Base-by-base conservation (phyloP, 2,888 invertebrate species). In the Pachymerium ferrugineum region DNA sequence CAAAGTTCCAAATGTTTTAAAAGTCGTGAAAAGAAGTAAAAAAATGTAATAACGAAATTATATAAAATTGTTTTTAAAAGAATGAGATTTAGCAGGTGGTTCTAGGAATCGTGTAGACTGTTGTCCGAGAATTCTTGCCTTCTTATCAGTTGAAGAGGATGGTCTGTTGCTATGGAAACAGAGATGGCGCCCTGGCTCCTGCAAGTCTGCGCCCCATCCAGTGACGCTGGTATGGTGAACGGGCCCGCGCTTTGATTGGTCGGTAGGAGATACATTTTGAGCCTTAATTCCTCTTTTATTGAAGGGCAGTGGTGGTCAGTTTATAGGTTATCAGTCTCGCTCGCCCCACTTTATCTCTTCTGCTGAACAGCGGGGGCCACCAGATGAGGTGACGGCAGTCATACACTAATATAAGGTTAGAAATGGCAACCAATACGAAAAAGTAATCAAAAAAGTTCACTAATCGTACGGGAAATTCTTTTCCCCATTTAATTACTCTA, bases 281-380 rank as follows among this genome's bases (percentile, higher is more conserved):
- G 54, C 47, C 54, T 54, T 72, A 54, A 72, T 54, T 72, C 54
- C 72, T 54, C 54, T 54, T 72, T 72, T 72, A 54, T 54, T 72
- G 47, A 31, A 33, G 72, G 72, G 72, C 72, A 72, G 72, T 47
- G 54, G 47, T 54, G 72, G 72, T 72, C 72, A 72, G 47, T 72
- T 72, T 72, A 47, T 72, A 54, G 72, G 72, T 72, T 72, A 72
- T 72, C 72, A 71, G 71, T 38, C 28, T 38, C 33, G 28, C 71
- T 71, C 38, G 33, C 71, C 35, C 35, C 31, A 38, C 35, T 71
- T 71, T 71, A 71, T 71, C 71, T 71, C 71, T 35, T 35, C 35
- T 33, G 33, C 71, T 38, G 71, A 71, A 28, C 33, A 28, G 71
- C 38, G 33, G 71, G 70, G 70, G 70, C 70, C 70, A 30, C 31